These are phyloP conservation scores for Linnaemya tessellans DNA, from an alignment of 2,888 invertebrate genomes.

Conservation along the genomic window DNA sequence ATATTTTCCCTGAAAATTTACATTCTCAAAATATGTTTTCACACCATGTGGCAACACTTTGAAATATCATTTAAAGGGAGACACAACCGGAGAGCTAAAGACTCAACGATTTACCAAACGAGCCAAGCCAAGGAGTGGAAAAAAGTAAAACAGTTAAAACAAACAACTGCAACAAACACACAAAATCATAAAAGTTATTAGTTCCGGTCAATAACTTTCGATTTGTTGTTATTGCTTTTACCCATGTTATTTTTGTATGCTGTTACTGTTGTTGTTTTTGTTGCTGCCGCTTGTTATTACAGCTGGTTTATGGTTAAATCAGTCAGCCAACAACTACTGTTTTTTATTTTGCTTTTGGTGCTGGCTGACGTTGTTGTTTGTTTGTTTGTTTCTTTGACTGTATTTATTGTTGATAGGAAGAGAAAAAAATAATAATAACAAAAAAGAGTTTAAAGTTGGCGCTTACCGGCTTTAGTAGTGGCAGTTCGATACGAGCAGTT, in stretches of 20 bases:
- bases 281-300: conserved; percentile 45
- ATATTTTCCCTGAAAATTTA: neutral
- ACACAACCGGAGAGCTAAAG: neutral
- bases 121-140: neutral
- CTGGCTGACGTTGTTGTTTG: neutral
- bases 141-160: conserved; percentile 9
- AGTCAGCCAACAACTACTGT: conserved; percentile 59
- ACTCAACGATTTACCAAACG: neutral
- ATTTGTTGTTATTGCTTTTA: conserved; percentile 71
- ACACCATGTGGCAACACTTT: neutral
- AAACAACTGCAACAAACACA: conserved; percentile 28
- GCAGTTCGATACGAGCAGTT: conserved; percentile 30
- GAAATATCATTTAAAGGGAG: neutral
- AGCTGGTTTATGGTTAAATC: conserved; percentile 66
- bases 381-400: conserved; percentile 6
- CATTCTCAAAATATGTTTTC: neutral
- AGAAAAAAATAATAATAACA: neutral
- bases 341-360: conserved; percentile 1
- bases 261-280: conserved; percentile 62
- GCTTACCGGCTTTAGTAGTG: conserved; percentile 64
- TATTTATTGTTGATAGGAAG: conserved; percentile 23
- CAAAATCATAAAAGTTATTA: conserved; percentile 73
- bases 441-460: conserved; percentile 42
- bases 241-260: conserved; percentile 10
- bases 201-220: conserved; percentile 77